phyloP scores from a whole-genome alignment of 2,888 invertebrate species.

The Euclidia mi region DNA sequence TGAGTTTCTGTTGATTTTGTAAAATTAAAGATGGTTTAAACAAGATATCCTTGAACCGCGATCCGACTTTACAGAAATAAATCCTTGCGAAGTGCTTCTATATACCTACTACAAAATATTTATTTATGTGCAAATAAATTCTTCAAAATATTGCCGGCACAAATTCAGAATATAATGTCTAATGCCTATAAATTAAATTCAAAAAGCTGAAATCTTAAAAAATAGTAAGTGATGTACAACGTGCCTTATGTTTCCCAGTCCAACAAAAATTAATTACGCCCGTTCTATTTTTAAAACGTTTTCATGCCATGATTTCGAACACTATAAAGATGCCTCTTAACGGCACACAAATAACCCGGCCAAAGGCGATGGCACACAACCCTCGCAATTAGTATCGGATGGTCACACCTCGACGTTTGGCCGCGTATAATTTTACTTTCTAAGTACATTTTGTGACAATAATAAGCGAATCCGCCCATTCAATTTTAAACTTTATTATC shows the following conservation, averaged over 20 bases:
- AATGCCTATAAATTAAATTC: conserved; percentile 11
- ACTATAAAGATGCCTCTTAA: conserved; percentile 79
- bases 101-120: too few relatives aligned
- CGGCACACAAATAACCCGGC: conserved; percentile 80
- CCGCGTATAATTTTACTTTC: conserved; percentile 87
- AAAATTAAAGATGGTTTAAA: conserved; percentile 4
- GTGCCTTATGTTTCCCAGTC: conserved; percentile 28
- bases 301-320: conserved; percentile 73
- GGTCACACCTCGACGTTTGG: conserved; percentile 88
- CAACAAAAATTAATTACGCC: conserved; percentile 55
- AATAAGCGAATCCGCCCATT: conserved; percentile 64
- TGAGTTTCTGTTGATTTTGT: conserved; percentile 9
- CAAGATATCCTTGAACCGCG: conserved; percentile 1
- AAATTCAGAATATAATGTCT: background rate
- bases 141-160: background rate
- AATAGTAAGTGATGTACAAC: conserved; percentile 42
- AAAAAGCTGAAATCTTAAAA: conserved; percentile 27
- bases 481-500: conserved; percentile 64
- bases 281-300: conserved; percentile 72
- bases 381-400: conserved; percentile 88
- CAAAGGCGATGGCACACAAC: conserved; percentile 72
- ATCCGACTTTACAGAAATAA: too few relatives aligned
- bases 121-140: background rate
- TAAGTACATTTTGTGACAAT: conserved; percentile 87
- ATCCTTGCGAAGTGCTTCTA: too few relatives aligned